phyloP scores from a whole-genome alignment of 2,113 vertebrate species.

The Gorsachius goisagi region DNA sequence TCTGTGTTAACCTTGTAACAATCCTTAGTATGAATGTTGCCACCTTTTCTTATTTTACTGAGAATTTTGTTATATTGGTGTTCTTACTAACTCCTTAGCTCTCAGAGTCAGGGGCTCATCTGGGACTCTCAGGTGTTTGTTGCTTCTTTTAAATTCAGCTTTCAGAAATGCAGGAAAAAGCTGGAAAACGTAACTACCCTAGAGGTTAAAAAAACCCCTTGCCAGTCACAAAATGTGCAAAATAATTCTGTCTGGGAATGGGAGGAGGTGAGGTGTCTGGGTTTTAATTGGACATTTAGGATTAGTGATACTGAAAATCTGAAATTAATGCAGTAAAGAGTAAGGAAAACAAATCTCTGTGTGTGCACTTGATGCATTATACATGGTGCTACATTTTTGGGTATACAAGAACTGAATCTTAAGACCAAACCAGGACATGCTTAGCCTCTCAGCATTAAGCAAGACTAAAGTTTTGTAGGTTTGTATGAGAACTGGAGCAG shows the following conservation, averaged over 20 bases:
- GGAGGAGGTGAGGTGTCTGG: neutral
- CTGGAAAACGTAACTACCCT: neutral
- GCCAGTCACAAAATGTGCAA: neutral
- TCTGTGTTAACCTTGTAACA: neutral
- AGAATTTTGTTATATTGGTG: neutral
- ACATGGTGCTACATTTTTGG: rapidly evolving
- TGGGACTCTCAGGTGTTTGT: neutral
- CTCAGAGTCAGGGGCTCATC: neutral
- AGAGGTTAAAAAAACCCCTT: neutral
- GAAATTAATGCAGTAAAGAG: neutral
- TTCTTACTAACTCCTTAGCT: neutral
- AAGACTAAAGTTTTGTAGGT: neutral
- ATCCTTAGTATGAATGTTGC: neutral
- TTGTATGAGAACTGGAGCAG: neutral
- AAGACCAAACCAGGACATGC: neutral
- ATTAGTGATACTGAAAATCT: neutral
- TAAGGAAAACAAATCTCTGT: neutral
- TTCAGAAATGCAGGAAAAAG: neutral
- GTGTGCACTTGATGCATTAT: neutral
- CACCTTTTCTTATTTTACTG: neutral
- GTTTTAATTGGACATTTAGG: neutral
- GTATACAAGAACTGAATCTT: neutral
- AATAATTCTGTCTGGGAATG: neutral
- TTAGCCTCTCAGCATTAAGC: neutral
- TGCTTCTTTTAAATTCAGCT: neutral